Evolutionary conservation across 2,797 vertebrate species (phyloP).

Genomic region (Sarcoramphus papa): DNA sequence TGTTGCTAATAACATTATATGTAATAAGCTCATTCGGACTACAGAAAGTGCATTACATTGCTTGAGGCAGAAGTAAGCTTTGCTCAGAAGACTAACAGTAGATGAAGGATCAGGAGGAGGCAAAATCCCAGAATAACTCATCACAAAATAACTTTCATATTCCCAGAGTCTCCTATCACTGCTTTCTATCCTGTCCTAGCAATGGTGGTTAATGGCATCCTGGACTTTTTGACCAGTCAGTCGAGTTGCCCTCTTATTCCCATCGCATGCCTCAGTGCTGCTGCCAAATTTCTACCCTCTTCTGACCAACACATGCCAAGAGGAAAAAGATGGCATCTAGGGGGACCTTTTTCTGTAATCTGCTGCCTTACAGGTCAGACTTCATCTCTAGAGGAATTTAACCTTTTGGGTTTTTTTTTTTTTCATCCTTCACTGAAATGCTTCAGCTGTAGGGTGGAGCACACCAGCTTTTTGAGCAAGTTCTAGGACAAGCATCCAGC

Average conservation of each 20-base stretch:
- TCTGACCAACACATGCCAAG: background rate
- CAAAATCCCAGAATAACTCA: background rate
- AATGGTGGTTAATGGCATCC: background rate
- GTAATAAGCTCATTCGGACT: background rate
- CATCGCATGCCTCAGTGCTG: rapidly evolving
- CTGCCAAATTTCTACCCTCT: background rate
- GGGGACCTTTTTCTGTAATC: background rate
- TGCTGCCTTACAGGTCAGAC: rapidly evolving
- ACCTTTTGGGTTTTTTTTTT: background rate
- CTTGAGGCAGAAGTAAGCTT: background rate
- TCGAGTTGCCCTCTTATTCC: background rate
- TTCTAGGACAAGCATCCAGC: background rate
- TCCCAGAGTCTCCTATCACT: background rate
- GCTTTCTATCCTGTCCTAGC: background rate
- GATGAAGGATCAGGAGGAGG: background rate
- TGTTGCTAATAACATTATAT: rapidly evolving
- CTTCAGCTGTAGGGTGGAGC: background rate
- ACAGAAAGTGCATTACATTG: background rate
- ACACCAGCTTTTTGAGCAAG: background rate
- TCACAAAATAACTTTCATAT: background rate
- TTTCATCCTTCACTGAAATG: background rate
- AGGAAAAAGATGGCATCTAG: background rate
- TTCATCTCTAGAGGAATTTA: background rate
- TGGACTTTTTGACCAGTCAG: background rate
- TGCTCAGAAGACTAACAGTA: background rate